phyloP scores from a whole-genome alignment of 2,113 vertebrate species.

The Pavo muticus region DNA sequence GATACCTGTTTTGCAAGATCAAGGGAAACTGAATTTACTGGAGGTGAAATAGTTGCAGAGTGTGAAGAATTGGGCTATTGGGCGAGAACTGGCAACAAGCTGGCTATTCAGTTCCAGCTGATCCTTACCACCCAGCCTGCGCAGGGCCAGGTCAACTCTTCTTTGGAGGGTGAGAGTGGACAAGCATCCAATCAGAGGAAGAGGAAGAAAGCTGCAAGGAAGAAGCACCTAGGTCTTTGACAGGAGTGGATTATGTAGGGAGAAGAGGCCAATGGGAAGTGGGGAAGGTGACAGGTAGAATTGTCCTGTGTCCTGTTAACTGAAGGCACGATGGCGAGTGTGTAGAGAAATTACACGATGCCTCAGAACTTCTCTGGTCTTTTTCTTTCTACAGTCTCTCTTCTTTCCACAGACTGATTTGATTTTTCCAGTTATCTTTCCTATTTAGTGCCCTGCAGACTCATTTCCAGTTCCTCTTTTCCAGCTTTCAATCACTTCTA shows the following conservation, averaged over 20 bases:
- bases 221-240: not conserved
- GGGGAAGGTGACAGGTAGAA: not conserved
- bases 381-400: not conserved
- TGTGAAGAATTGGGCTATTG: not conserved
- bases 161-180: not conserved
- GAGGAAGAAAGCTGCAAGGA: not conserved
- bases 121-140: accelerated
- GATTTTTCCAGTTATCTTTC: not conserved
- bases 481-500: not conserved
- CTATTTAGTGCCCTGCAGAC: not conserved
- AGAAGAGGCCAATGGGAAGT: not conserved
- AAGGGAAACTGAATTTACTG: not conserved
- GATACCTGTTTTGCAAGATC: not conserved
- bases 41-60: not conserved
- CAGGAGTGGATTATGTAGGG: not conserved
- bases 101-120: not conserved
- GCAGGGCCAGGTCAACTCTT: not conserved
- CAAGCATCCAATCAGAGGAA: not conserved
- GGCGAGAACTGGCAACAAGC: not conserved
- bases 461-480: not conserved
- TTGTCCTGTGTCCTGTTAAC: not conserved
- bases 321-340: not conserved
- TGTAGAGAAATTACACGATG: not conserved
- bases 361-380: not conserved
- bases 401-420: not conserved